Base-by-base conservation (phyloP, 2,888 invertebrate genomes). In the Aradus depressus region DNA sequence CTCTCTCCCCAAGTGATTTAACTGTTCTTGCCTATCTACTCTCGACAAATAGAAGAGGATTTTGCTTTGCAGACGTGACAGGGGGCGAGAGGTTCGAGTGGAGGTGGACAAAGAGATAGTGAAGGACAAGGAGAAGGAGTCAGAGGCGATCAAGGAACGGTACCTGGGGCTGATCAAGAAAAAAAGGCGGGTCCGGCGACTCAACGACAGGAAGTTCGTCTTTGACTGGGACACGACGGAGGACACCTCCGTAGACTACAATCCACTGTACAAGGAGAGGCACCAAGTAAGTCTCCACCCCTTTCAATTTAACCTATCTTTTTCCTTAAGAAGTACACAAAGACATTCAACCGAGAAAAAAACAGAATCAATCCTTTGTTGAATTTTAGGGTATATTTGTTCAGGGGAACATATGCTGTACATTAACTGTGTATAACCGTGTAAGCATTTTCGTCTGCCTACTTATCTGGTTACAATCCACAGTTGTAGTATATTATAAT, bases 221-320 rank as follows among this genome's bases (percentile, higher is more conserved):
- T 99, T 99, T 69, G 98, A 99, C 70, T 99, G 98, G 98, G 98
- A 99, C 71, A 95, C 93, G 1, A 86, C 89, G 0, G 98, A 99
- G 69, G 98, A 99, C 64, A 99, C 98, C 0, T 92, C 95, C 2
- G 83, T 85, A 56, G 98, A 99, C 72, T 99, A 98, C 65, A 98
- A 98, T 68, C 80, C 83, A 54, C 72, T 99, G 19, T 99, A 98
- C 65, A 97, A 96, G 68, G 92, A 96, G 61, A 77, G 88, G 43
- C 97, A 98, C 70, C 90, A 95, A 70, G 67, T 67, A 43, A n/a
- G 38, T 28, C 16, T 34, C 5, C n/a, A 28, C 31, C 8, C n/a
- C n/a, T 10, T 28, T 10, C n/a, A n/a, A 23, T n/a, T 28, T 28
- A 10, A 10, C 28, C 28, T 28, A 6, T 10, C 6, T 28, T 28